A percentile compares a stretch with the other conserved stretches of the same genome.
phyloP scores from a whole-genome alignment of 2,888 invertebrate genomes.

The Phanerotoma sp. region DNA sequence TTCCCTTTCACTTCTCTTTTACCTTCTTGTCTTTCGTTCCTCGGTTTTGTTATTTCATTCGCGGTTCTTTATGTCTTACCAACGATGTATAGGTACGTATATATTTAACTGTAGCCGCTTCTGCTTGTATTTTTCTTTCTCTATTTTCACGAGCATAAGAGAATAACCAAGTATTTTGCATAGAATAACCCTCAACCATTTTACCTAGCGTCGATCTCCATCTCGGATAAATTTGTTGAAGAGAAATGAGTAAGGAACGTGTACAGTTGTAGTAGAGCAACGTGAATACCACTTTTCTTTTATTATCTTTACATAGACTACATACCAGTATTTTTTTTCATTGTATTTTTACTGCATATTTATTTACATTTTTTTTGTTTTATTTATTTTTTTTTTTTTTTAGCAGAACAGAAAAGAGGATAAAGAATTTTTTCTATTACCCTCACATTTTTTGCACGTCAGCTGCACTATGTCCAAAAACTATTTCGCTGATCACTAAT shows the following conservation, averaged over 20 bases:
- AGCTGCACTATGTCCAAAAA: no score
- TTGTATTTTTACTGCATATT: background rate
- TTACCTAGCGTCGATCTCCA: conserved; percentile 8
- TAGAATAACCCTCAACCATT: conserved; percentile 27
- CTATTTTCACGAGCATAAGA: background rate
- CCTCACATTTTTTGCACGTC: no score
- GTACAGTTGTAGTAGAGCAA: background rate
- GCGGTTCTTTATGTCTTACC: conserved; percentile 18
- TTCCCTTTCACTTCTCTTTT: conserved; percentile 3
- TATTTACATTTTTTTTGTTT: no score
- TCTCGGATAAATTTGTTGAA: conserved; percentile 7
- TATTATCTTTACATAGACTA: no score
- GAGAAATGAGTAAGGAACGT: conserved; percentile 6
- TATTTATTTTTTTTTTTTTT: conserved; percentile 12
- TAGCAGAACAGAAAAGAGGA: background rate
- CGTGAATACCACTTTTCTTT: no score
- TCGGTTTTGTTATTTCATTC: conserved; percentile 20
- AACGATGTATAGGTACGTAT: background rate
- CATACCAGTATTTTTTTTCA: background rate
- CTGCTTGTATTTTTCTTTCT: background rate
- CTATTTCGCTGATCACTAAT: no score
- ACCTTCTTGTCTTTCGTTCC: background rate
- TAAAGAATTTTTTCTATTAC: no score
- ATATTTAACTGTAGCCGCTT: background rate
- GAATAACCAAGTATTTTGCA: conserved; percentile 26